Conservation (phyloP, 1,140 invertebrate species). For the Hyles vespertilio region DNA sequence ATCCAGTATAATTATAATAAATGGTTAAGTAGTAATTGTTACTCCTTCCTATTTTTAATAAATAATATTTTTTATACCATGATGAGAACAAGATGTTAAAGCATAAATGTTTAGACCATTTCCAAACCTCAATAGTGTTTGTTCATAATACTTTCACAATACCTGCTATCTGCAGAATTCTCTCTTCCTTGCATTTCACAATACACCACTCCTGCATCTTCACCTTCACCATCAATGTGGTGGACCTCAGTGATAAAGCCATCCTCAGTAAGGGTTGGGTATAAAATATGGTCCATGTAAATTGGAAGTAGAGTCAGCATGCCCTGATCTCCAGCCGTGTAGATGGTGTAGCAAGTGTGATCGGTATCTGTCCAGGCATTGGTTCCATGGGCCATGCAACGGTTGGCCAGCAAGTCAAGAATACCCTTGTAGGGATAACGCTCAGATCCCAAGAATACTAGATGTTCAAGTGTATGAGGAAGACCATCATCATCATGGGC, state of each 20-base stretch:
- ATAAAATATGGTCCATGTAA: constrained; percentile 93
- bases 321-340: constrained; percentile 90
- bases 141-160: constrained; percentile 4
- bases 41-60: no score
- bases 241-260: constrained; percentile 94
- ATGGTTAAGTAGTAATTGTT: no score
- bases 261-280: constrained; percentile 87
- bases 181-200: constrained; percentile 94
- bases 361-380: constrained; percentile 92
- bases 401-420: constrained; percentile 90
- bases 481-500: constrained; percentile 94
- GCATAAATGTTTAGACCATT: no score
- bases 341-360: constrained; percentile 93
- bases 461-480: constrained; percentile 94
- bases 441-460: constrained; percentile 94
- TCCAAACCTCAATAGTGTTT: no score
- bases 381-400: constrained; percentile 92
- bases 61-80: no score
- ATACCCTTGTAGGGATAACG: constrained; percentile 94
- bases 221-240: constrained; percentile 90
- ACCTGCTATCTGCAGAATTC: constrained; percentile 85
- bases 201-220: constrained; percentile 94
- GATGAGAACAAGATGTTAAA: no score
- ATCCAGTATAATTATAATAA: no score
- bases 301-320: constrained; percentile 93